Evolutionary conservation across 2,797 vertebrate species (phyloP).

Genomic region (Holocentrus rufus): DNA sequence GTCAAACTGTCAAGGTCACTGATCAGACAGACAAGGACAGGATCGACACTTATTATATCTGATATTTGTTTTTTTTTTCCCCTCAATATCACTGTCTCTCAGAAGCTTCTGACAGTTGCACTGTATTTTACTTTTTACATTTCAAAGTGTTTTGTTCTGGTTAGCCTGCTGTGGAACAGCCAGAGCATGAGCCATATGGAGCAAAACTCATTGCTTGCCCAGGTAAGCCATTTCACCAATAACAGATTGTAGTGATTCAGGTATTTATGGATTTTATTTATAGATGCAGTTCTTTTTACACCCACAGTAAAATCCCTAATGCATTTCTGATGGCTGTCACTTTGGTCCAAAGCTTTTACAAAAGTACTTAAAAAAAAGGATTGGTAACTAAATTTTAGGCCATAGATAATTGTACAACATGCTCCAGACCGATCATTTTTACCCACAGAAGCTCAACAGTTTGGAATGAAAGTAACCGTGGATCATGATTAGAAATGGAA

Average conservation of each 20-base stretch:
- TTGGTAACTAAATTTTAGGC: too few relatives aligned
- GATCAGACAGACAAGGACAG: neutral
- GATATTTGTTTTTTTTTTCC: neutral
- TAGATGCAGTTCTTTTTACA: slow-evolving; percentile 27
- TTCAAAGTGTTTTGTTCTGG: slow-evolving; percentile 19
- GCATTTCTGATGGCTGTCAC: slow-evolving; percentile 18
- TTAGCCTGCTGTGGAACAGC: slow-evolving; percentile 30
- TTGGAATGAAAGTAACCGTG: too few relatives aligned
- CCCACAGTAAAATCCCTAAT: slow-evolving; percentile 25
- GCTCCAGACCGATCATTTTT: neutral
- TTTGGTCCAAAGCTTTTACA: slow-evolving; percentile 17
- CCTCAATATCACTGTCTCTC: neutral
- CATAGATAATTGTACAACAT: too few relatives aligned
- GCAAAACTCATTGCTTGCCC: slow-evolving; percentile 20
- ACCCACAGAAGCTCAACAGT: neutral
- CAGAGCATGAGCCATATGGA: slow-evolving; percentile 57
- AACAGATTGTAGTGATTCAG: slow-evolving; percentile 68
- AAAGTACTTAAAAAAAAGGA: neutral
- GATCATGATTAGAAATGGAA: too few relatives aligned
- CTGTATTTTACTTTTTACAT: slow-evolving; percentile 21
- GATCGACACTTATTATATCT: neutral
- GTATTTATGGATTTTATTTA: slow-evolving; percentile 69
- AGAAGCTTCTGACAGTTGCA: neutral
- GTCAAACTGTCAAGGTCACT: slow-evolving; percentile 48
- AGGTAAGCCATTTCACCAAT: slow-evolving; percentile 60